Percentiles rank a stretch among this genome's conserved stretches.
Conservation (phyloP, 2,113 vertebrate species). For the Pycnonotus jocosus region DNA sequence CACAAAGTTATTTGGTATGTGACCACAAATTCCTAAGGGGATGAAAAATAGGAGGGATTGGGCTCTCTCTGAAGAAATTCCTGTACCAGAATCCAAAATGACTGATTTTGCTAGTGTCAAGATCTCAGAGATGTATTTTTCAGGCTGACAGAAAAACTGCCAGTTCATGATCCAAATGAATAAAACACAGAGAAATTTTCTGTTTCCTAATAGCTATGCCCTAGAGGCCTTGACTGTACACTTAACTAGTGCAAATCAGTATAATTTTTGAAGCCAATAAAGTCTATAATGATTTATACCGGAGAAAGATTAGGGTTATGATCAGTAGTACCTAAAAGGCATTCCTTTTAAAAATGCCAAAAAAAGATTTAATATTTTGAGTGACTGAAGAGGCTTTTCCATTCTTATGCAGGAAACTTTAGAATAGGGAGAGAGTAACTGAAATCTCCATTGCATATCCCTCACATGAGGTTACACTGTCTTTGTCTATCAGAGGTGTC, state of each 20-base stretch:
- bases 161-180: not conserved
- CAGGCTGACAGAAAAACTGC: not conserved
- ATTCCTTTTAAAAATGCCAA: not conserved
- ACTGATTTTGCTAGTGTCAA: not conserved
- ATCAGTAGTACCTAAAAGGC: not conserved
- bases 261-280: not conserved
- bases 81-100: not conserved
- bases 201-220: not conserved
- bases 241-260: not conserved
- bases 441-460: not conserved
- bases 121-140: not conserved
- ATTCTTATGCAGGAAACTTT: not conserved
- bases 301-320: not conserved
- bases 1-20: not conserved
- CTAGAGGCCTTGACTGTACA: not conserved
- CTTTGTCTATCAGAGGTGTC: not conserved
- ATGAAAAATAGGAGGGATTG: not conserved
- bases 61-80: not conserved
- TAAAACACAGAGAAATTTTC: not conserved
- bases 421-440: not conserved
- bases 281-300: not conserved
- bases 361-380: not conserved
- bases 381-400: not conserved
- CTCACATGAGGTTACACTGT: not conserved
- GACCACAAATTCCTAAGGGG: not conserved